These are phyloP conservation scores for Dasypus novemcinctus DNA, from an alignment of 2,113 vertebrate species.

Conservation along the genomic window DNA sequence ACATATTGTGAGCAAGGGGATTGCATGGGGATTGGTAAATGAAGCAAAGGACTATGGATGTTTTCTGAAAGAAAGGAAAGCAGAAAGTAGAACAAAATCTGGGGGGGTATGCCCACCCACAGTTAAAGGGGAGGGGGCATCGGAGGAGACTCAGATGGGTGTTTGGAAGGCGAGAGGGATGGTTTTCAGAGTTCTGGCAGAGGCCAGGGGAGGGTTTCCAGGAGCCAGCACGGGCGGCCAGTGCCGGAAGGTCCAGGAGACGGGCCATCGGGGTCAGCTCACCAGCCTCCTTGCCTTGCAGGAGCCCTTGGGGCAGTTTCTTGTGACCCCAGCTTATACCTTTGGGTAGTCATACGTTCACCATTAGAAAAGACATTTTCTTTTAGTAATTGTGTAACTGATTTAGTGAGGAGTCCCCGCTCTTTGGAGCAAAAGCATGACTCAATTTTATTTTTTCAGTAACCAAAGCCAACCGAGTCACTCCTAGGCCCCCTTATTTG, in stretches of 20 bases:
- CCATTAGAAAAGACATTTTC: not conserved
- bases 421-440: not conserved
- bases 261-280: not conserved
- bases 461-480: not conserved
- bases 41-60: not conserved
- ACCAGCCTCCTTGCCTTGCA: rapidly evolving
- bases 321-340: not conserved
- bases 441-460: not conserved
- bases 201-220: not conserved
- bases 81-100: not conserved
- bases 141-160: not conserved
- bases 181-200: not conserved
- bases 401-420: not conserved
- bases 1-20: not conserved
- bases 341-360: not conserved
- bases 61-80: not conserved
- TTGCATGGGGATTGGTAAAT: not conserved
- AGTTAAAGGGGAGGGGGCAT: not conserved
- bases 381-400: not conserved
- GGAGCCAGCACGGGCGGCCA: not conserved
- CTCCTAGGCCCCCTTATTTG: not conserved
- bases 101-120: not conserved
- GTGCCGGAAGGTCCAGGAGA: not conserved
- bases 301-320: rapidly evolving
- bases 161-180: not conserved